A percentile compares a stretch with the other conserved stretches of the same genome.
phyloP scores from a whole-genome alignment of 2,888 invertebrate genomes.

The Frankliniella intonsa region DNA sequence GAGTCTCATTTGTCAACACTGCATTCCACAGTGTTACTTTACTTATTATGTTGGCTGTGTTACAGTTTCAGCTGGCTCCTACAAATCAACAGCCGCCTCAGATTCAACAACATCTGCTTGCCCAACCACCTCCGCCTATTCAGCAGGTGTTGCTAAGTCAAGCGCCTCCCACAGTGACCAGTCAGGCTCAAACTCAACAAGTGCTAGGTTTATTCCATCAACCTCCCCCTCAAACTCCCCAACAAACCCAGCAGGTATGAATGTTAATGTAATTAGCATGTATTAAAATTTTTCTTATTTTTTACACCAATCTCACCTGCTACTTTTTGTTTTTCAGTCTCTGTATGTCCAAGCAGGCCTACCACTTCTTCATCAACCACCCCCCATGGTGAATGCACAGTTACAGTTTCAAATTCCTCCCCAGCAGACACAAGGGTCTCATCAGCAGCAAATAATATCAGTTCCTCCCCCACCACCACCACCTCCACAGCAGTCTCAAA shows the following conservation, averaged over 20 bases:
- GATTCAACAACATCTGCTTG: constrained; percentile 1
- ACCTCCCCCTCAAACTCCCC: not conserved
- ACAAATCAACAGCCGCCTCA: not conserved
- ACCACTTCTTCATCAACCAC: not conserved
- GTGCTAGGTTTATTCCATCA: not conserved
- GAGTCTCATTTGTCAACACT: not conserved
- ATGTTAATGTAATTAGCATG: not conserved
- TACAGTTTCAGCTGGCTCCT: not conserved
- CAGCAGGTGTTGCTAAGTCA: not conserved
- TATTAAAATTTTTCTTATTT: not conserved
- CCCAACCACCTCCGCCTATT: not conserved
- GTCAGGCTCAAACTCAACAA: not conserved
- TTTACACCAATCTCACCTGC: not conserved
- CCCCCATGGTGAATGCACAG: constrained; percentile 7
- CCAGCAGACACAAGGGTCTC: not conserved
- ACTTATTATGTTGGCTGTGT: too few relatives aligned
- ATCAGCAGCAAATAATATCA: not conserved
- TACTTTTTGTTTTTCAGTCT: not conserved
- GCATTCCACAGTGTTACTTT: not conserved
- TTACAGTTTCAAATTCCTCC: constrained; percentile 4
- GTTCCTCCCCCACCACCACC: not conserved
- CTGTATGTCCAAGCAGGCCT: not conserved
- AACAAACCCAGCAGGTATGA: not conserved
- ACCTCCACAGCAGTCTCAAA: not conserved
- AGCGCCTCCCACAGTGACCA: not conserved